phyloP scores from a whole-genome alignment of 2,113 vertebrate species.

The Typhlomys cinereus region DNA sequence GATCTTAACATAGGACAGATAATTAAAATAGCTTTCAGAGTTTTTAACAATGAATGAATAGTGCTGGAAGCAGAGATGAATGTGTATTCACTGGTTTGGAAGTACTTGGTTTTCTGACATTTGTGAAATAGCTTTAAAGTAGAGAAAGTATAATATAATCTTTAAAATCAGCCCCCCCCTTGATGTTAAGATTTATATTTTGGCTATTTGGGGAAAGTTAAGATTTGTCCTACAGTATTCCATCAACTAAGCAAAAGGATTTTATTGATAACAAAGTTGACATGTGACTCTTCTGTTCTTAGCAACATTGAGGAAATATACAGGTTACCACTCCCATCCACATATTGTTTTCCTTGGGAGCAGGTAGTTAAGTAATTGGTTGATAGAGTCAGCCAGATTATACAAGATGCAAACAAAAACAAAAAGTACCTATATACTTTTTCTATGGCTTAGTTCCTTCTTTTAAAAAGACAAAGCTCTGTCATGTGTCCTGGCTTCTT shows the following conservation, averaged over 20 bases:
- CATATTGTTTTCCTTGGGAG: not conserved
- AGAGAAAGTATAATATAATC: not conserved
- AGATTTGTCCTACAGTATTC: not conserved
- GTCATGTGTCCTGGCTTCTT: not conserved
- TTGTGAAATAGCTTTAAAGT: conserved; percentile 3
- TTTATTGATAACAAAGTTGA: not conserved
- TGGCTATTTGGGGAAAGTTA: not conserved
- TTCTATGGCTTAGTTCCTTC: not conserved
- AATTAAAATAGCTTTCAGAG: not conserved
- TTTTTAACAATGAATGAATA: not conserved
- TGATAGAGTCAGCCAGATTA: not conserved
- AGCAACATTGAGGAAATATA: not conserved
- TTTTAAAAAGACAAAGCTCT: not conserved
- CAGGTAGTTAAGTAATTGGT: not conserved
- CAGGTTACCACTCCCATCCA: not conserved
- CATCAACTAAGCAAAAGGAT: not conserved
- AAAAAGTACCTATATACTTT: not conserved
- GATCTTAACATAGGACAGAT: too few species aligned
- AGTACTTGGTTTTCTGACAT: not conserved
- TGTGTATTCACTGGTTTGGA: not conserved
- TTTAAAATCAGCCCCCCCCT: not conserved
- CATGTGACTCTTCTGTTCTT: not conserved
- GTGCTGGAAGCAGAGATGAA: not conserved
- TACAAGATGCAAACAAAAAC: not conserved
- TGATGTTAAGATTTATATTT: not conserved